Percentiles rank a stretch among this genome's conserved stretches.
These are phyloP conservation scores for Halichoerus grypus DNA, from an alignment of 2,113 vertebrate genomes.

Conservation along the genomic window DNA sequence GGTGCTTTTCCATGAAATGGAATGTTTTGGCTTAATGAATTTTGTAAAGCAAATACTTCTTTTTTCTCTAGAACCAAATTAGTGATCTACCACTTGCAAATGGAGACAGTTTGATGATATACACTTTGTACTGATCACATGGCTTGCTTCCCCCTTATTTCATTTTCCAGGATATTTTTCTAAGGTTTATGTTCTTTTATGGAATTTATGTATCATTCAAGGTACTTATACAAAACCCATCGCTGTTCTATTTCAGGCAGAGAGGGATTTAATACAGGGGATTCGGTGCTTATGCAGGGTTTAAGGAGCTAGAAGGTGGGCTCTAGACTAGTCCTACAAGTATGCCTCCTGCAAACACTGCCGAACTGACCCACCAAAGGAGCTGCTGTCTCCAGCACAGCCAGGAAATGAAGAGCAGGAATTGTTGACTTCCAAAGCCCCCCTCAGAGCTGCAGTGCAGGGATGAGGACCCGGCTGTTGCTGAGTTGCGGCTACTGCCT, in stretches of 20 bases:
- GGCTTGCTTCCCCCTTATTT: neutral
- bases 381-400: neutral
- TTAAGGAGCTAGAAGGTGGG: neutral
- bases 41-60: constrained; percentile 39
- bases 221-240: neutral
- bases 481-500: neutral
- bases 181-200: neutral
- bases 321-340: neutral
- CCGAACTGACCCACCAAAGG: neutral
- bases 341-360: neutral
- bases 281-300: neutral
- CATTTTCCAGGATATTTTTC: neutral
- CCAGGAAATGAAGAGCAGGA: neutral
- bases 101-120: neutral
- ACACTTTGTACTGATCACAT: neutral
- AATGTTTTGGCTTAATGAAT: neutral
- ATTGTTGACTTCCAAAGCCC: neutral
- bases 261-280: neutral
- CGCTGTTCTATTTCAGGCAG: neutral
- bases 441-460: neutral
- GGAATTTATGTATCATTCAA: neutral
- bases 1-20: neutral
- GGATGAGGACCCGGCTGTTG: neutral
- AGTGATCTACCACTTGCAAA: neutral
- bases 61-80: neutral